Evolutionary conservation across 1,140 invertebrate species (phyloP).

Genomic region (Drosophila lacteicornis): DNA sequence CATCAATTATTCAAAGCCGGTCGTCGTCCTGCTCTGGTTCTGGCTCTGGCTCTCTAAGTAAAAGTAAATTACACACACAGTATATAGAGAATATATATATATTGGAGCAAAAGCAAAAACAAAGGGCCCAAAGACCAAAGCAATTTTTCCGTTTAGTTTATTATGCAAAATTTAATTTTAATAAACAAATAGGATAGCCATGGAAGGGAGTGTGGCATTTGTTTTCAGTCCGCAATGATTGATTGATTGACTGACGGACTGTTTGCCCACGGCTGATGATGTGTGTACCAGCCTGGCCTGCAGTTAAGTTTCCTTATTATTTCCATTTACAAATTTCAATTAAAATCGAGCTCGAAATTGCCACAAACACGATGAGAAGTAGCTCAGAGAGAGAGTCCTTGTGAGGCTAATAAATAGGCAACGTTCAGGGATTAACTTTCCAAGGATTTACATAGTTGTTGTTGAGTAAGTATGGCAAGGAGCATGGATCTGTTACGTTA

Average conservation of each 20-base stretch:
- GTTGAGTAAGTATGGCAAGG: background rate
- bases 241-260: constrained; percentile 42
- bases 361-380: background rate
- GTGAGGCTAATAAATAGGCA: constrained; percentile 5
- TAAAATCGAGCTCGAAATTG: constrained; percentile 5
- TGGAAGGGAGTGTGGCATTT: constrained; percentile 26
- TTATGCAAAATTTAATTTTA: constrained; percentile 80
- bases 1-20: constrained; percentile 71
- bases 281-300: background rate
- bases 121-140: constrained; percentile 5
- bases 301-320: constrained; percentile 31
- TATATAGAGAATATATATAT: background rate
- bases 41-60: constrained; percentile 14
- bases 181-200: constrained; percentile 65
- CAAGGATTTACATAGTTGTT: background rate
- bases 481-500: background rate
- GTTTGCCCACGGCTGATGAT: background rate
- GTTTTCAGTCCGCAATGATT: constrained; percentile 27
- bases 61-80: constrained; percentile 33
- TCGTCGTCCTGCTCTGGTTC: no score
- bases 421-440: background rate
- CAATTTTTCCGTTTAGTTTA: constrained; percentile 64
- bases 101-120: constrained; percentile 6
- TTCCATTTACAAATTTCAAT: constrained; percentile 42
- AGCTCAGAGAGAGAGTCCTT: background rate